Conservation (phyloP, 2,113 vertebrate genomes). For the Varanus salvator region DNA sequence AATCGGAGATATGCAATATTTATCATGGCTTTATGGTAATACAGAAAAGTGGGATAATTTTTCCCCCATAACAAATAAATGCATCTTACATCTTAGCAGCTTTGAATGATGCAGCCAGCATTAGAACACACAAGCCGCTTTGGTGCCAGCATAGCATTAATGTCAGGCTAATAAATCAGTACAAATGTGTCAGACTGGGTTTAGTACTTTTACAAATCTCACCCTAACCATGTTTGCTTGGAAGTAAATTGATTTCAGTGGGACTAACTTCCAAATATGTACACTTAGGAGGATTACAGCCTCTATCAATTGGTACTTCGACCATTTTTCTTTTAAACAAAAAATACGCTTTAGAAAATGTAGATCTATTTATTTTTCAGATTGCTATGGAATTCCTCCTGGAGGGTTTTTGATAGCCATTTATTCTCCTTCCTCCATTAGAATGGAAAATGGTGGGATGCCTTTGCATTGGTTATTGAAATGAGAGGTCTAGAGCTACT, state of each 20-base stretch:
- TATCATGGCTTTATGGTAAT: not conserved
- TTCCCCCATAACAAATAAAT: not conserved
- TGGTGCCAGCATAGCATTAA: not conserved
- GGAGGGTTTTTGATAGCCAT: not conserved
- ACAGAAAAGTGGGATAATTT: not conserved
- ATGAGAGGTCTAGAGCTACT: not conserved
- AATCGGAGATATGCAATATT: not conserved
- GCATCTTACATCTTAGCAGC: not conserved
- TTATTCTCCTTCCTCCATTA: not conserved
- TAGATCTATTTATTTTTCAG: slow-evolving; percentile 7
- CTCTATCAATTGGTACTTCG: not conserved
- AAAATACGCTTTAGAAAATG: not conserved
- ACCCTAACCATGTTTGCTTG: not conserved
- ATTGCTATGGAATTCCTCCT: not conserved
- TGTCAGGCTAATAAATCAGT: not conserved
- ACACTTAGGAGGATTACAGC: not conserved
- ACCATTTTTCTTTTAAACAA: slow-evolving; percentile 10
- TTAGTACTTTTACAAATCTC: not conserved
- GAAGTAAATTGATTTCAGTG: not conserved
- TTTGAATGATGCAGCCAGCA: not conserved
- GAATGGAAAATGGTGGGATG: not conserved
- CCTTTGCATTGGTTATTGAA: not conserved
- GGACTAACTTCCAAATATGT: not conserved
- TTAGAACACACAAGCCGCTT: not conserved
- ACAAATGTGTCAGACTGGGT: not conserved